A percentile compares a stretch with the other conserved stretches of the same genome.
Conservation (phyloP, 2,888 invertebrate genomes). For the Xestia sexstrigata region DNA sequence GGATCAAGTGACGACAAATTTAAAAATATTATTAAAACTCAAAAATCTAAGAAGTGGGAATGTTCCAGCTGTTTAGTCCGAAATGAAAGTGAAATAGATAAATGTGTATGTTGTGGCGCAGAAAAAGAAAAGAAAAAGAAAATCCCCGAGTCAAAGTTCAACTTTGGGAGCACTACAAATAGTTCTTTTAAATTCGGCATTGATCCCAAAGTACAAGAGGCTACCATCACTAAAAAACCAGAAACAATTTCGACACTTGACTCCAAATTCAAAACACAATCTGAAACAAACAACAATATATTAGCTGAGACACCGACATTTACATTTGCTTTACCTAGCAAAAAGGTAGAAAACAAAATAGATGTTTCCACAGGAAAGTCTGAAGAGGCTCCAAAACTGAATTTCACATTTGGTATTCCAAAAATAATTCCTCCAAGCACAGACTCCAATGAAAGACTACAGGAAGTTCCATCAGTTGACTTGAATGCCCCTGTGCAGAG, state of each 20-base stretch:
- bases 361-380: conserved; percentile 59
- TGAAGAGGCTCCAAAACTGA: conserved; percentile 69
- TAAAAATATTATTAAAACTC: conserved; percentile 71
- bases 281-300: conserved; percentile 83
- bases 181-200: conserved; percentile 83
- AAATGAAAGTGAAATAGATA: conserved; percentile 75
- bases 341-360: conserved; percentile 65
- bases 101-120: conserved; percentile 82
- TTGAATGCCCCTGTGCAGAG: conserved; percentile 40
- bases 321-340: conserved; percentile 72
- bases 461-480: conserved; percentile 76
- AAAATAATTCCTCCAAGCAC: conserved; percentile 57
- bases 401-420: conserved; percentile 80
- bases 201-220: conserved; percentile 74
- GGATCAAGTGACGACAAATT: conserved; percentile 66
- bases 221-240: conserved; percentile 61
- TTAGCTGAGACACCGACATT: conserved; percentile 76
- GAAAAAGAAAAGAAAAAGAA: conserved; percentile 65
- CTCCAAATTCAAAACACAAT: conserved; percentile 68
- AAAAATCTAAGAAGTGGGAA: conserved; percentile 80
- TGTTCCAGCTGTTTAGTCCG: conserved; percentile 80
- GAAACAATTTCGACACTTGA: conserved; percentile 55
- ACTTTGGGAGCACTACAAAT: conserved; percentile 74
- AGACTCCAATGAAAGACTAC: conserved; percentile 69
- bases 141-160: conserved; percentile 72